Base-by-base conservation (phyloP, 2,888 invertebrate species). In the Philereme vetulata region DNA sequence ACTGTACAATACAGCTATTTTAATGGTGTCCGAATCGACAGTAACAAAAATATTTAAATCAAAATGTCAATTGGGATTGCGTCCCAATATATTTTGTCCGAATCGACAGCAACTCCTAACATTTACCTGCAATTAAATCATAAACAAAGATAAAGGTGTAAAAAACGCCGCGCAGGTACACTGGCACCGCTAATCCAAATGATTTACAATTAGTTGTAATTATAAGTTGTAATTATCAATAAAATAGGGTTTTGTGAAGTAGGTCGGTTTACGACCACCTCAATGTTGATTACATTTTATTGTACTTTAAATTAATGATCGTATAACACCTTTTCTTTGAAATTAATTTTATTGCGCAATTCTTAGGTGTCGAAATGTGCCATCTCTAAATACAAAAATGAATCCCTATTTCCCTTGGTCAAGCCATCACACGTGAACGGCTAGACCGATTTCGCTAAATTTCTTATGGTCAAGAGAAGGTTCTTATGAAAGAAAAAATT, bases 171-270 rank as follows among this genome's bases (percentile, higher is more conserved):
- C 90, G 85, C 80, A 60, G 51, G 47, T 60, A 60, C 40, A 8
- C 35, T 56, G 74, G 67, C 64, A 70, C 65, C 66, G 70, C 80
- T 88, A 88, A 91, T 90, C 91, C 82, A 74, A 68, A 67, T 86
- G 85, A 90, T 89, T 88, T 90, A 90, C 86, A 89, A 87, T 88
- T 86, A 86, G 72, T 75, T 75, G 82, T 89, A 89, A 88, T 89
- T 88, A 89, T 76, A 73, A 77, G 78, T 81, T 88, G 88, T 90
- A 92, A 91, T 92, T 92, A 90, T 88, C 90, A 80, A 81, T 77
- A 77, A 80, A 79, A 77, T 72, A 63, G 67, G 71, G 78, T 78
- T 79, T 79, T 78, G 69, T 71, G 67, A 75, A 77, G 71, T 76
- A 70, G 71, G 66, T 70, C 72, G 72, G 70, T 87, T 86, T 88